phyloP scores from a whole-genome alignment of 2,888 invertebrate species.

The Eupithecia subumbrata region DNA sequence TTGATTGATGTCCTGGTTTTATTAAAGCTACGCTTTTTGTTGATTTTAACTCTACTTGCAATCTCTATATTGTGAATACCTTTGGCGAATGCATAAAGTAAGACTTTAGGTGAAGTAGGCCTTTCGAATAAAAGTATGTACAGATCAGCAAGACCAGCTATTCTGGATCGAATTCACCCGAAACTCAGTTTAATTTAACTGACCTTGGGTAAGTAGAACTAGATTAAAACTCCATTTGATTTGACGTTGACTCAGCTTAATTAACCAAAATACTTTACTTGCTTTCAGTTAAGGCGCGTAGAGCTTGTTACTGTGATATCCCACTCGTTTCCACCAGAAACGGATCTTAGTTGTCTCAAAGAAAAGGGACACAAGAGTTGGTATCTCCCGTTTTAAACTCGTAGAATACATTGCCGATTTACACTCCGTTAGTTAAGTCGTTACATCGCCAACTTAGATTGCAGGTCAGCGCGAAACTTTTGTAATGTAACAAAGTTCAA shows the following conservation, averaged over 20 bases:
- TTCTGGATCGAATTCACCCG: neutral
- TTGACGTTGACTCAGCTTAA: neutral
- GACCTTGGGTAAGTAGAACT: neutral
- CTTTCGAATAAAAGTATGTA: neutral
- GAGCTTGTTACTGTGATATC: neutral
- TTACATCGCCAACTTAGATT: conserved; percentile 60
- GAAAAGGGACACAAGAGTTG: neutral
- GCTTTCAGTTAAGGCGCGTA: neutral
- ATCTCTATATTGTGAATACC: neutral
- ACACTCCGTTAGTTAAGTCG: conserved; percentile 36
- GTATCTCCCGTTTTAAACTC: neutral
- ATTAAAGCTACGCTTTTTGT: conserved; percentile 61
- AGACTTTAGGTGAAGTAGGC: neutral
- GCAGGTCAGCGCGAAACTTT: conserved; percentile 63
- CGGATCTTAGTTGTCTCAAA: neutral
- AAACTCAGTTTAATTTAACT: neutral
- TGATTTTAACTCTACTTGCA: conserved; percentile 7
- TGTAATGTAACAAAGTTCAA: conserved; percentile 62
- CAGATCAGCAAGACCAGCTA: neutral
- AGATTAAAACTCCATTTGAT: neutral
- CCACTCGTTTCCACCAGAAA: neutral
- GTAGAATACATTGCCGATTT: conserved; percentile 1
- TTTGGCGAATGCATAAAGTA: neutral
- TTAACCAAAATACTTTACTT: neutral
- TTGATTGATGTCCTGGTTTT: conserved; percentile 74